Evolutionary conservation across 2,888 invertebrate species (phyloP).

Genomic region (Nephrotoma flavescens): DNA sequence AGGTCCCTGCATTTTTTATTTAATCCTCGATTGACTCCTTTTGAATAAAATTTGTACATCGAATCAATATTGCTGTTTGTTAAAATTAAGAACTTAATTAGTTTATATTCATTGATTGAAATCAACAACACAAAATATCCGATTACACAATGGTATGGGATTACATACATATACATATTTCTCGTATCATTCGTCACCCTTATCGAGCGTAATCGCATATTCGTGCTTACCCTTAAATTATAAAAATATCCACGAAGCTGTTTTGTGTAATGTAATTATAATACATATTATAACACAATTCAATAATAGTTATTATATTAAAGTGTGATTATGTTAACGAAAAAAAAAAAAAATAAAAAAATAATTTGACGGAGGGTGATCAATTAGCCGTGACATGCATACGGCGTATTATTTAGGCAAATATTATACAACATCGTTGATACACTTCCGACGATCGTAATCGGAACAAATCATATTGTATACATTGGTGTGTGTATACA

Average conservation of each 20-base stretch:
- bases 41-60: neutral
- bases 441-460: neutral
- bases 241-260: neutral
- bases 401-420: neutral
- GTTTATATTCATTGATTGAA: slow-evolving; percentile 2
- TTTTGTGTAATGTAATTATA: neutral
- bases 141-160: neutral
- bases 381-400: slow-evolving; percentile 29
- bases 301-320: neutral
- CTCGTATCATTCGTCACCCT: slow-evolving; percentile 3
- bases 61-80: neutral
- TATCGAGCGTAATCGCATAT: neutral
- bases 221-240: neutral
- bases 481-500: neutral
- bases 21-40: neutral
- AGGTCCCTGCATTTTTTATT: neutral
- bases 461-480: neutral
- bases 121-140: neutral
- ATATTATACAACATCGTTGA: neutral
- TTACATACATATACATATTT: neutral
- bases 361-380: slow-evolving; percentile 24
- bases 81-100: neutral
- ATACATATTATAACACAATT: neutral
- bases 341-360: neutral
- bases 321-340: neutral